Evolutionary conservation across 2,888 invertebrate genomes (phyloP).

Genomic region (Eustalomyia histrio): DNA sequence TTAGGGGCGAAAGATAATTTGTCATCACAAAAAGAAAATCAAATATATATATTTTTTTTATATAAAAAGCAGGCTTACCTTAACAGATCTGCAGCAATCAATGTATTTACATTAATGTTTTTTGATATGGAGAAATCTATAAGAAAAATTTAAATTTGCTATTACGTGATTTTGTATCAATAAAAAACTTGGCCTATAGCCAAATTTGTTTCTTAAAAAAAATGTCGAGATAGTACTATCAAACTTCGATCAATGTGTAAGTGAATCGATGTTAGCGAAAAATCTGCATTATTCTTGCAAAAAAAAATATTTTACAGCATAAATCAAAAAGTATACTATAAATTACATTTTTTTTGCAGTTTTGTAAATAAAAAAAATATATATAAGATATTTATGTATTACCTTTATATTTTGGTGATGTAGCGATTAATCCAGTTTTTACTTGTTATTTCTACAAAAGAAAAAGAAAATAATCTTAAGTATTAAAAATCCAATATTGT

Average conservation of each 20-base stretch:
- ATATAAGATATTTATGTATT: background rate
- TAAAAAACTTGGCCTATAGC: no score
- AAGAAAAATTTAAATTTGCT: background rate
- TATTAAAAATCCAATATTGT: no score
- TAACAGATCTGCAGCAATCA: background rate
- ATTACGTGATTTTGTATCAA: no score
- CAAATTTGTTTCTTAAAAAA: no score
- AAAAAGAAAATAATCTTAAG: no score
- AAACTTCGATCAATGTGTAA: conserved; percentile 51
- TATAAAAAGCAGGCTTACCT: conserved; percentile 11
- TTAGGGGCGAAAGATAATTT: conserved; percentile 66
- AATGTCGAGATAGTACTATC: conserved; percentile 52
- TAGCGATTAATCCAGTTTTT: no score
- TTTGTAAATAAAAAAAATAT: background rate
- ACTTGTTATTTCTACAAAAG: no score
- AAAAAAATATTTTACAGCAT: conserved; percentile 16
- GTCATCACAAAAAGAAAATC: conserved; percentile 54
- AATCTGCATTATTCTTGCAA: conserved; percentile 49
- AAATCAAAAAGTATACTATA: conserved; percentile 21
- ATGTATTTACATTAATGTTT: no score
- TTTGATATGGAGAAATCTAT: background rate
- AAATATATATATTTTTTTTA: background rate
- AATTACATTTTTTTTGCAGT: conserved; percentile 6
- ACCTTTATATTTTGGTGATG: background rate
- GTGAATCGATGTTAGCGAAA: conserved; percentile 58